Conservation (phyloP, 2,797 vertebrate species). For the Lemur catta region DNA sequence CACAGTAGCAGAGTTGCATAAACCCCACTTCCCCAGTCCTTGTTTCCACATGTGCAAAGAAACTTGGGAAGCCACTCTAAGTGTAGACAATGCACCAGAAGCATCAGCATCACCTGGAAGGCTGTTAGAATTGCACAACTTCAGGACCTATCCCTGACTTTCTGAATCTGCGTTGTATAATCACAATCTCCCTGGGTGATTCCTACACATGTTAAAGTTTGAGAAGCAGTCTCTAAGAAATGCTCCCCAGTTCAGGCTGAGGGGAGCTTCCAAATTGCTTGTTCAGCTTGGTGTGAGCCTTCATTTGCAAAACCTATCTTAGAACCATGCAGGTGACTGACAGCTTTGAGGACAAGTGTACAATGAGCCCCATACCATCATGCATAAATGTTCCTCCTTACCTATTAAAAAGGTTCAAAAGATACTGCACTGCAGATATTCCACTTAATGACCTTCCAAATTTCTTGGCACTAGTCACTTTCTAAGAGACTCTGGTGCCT, state of each 20-base stretch:
- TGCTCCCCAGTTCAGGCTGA: background rate
- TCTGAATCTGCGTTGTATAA: background rate
- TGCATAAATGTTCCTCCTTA: conserved; percentile 49
- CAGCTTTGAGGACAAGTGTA: conserved; percentile 42
- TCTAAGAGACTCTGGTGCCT: conserved; percentile 36
- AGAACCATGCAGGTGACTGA: conserved; percentile 34
- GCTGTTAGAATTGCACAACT: background rate
- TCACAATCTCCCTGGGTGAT: background rate
- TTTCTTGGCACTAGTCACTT: conserved; percentile 59
- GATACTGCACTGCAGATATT: conserved; percentile 11
- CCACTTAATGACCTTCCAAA: conserved; percentile 64
- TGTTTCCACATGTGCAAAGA: background rate
- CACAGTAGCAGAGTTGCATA: background rate
- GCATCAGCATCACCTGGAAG: background rate
- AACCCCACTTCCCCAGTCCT: background rate
- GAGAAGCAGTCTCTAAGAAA: background rate
- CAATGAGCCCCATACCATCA: background rate
- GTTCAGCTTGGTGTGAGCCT: conserved; percentile 37
- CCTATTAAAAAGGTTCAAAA: conserved; percentile 65
- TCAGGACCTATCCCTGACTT: background rate
- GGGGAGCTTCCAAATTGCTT: conserved; percentile 48
- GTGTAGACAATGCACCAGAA: background rate
- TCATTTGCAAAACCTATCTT: conserved; percentile 2
- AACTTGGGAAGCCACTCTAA: background rate
- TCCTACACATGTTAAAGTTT: background rate